These are phyloP conservation scores for Scrobipalpa atriplicella DNA, from an alignment of 2,888 invertebrate species.

Conservation along the genomic window DNA sequence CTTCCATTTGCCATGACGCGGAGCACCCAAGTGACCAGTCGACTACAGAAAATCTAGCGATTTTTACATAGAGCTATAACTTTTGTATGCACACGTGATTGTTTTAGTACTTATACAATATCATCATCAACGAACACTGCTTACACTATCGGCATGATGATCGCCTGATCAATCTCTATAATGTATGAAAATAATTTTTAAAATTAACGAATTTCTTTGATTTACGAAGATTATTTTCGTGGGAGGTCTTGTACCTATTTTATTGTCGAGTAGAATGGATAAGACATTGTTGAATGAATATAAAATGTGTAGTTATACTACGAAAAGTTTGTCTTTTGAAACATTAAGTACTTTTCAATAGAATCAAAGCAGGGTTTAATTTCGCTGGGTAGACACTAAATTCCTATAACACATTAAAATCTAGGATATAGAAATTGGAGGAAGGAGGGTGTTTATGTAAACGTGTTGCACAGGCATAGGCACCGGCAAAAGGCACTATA, in stretches of 20 bases:
- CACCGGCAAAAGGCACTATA: constrained; percentile 26
- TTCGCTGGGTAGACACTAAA: not conserved
- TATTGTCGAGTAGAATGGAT: constrained; percentile 20
- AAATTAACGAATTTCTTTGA: constrained; percentile 11
- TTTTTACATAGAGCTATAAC: constrained; percentile 32
- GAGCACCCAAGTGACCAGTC: constrained; percentile 45
- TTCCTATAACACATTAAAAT: not conserved
- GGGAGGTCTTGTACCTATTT: constrained; percentile 7
- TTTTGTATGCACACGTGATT: constrained; percentile 23
- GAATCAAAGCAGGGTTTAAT: constrained; percentile 44
- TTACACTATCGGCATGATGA: constrained; percentile 12
- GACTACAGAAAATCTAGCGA: constrained; percentile 41
- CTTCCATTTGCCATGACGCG: constrained; percentile 46
- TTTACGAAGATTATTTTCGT: constrained; percentile 7
- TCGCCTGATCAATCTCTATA: constrained; percentile 8
- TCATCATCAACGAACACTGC: constrained; percentile 16
- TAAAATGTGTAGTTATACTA: constrained; percentile 23
- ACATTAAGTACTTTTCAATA: constrained; percentile 44
- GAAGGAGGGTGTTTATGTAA: constrained; percentile 25
- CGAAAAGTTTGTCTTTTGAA: constrained; percentile 16
- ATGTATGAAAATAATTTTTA: constrained; percentile 7
- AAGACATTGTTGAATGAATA: not conserved
- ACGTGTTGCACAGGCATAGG: constrained; percentile 17
- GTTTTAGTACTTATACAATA: constrained; percentile 5
- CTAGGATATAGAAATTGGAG: not conserved